Evolutionary conservation across 2,797 vertebrate genomes (phyloP), one percentile per base, ranked within the genome.

Genomic region (Dallia pectoralis): DNA sequence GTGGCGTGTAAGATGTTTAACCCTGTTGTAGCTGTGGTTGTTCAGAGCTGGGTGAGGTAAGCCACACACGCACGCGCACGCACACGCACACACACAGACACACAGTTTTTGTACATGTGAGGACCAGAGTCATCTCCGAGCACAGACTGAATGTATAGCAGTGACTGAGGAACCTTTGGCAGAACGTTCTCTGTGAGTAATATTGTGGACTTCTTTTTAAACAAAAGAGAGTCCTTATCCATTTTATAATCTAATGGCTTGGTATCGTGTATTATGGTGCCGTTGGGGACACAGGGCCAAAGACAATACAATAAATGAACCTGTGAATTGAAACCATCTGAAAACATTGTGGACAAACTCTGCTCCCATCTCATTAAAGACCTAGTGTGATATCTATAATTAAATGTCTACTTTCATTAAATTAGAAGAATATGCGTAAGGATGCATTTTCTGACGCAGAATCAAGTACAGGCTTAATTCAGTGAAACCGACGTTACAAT

Each of bases 1-100:
- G 84, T 80, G 84, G 82, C 79, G 70, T 74, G 78, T 87, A 79
- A 85, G 83, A 87, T 83, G 86, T 87, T 89, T 74, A 83, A 83
- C 87, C 87, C 87, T 84, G 84, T 78, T 83, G 82, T 84, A 82
- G 72, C 80, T 78, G 79, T 67, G 81, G 84, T 91, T 81, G 80
- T 84, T 83, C 85, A 77, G 81, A 56, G 69, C 78, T 88, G 76
- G 81, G 79, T 77, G 85, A 80, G 73, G 84, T 74, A 79, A 47
- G 15, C 56, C 18, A 32, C 30, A 25, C 51, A 49, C 3, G n/a
- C 27, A n/a, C 47, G 44, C 8, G 14, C 53, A 59, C 22, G 6
- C n/a, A 59, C 51, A 9, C 19, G 11, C 8, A 3, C n/a, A n/a
- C n/a, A n/a, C n/a, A n/a, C n/a, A n/a, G n/a, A n/a, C n/a, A n/a